phyloP scores from a whole-genome alignment of 2,888 invertebrate genomes.

The Xestia xanthographa region DNA sequence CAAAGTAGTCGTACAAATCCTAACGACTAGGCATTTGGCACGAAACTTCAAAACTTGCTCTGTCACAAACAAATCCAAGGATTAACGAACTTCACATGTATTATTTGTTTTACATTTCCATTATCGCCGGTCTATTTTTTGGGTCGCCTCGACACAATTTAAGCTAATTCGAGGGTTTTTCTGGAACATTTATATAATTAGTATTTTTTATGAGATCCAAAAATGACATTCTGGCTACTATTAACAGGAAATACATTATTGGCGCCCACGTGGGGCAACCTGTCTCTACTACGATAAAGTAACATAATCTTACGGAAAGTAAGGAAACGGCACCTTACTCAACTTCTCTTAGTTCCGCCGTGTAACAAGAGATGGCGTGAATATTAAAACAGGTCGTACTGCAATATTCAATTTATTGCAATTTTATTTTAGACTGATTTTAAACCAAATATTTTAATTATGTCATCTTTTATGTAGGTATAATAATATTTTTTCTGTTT shows the following conservation, averaged over 20 bases:
- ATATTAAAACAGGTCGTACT: neutral
- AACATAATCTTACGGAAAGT: too few relatives aligned
- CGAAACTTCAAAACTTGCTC: constrained; percentile 12
- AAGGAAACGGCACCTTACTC: neutral
- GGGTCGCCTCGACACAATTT: neutral
- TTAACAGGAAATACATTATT: neutral
- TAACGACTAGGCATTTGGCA: constrained; percentile 17
- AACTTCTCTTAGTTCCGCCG: neutral
- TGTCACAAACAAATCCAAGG: neutral
- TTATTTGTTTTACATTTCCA: constrained; percentile 4
- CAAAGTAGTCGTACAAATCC: constrained; percentile 11
- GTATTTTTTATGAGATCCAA: neutral
- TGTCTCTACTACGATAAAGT: neutral
- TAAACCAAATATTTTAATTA: neutral
- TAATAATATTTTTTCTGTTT: neutral
- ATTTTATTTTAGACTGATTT: constrained; percentile 14
- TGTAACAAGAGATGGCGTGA: constrained; percentile 18
- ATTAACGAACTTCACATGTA: neutral
- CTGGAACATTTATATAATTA: neutral
- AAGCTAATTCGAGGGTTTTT: neutral
- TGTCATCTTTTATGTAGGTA: neutral
- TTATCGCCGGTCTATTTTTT: neutral
- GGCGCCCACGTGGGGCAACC: neutral
- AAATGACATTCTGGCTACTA: neutral
- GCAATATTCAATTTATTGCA: neutral